phyloP scores from a whole-genome alignment of 2,113 vertebrate genomes.

The Passer montanus region DNA sequence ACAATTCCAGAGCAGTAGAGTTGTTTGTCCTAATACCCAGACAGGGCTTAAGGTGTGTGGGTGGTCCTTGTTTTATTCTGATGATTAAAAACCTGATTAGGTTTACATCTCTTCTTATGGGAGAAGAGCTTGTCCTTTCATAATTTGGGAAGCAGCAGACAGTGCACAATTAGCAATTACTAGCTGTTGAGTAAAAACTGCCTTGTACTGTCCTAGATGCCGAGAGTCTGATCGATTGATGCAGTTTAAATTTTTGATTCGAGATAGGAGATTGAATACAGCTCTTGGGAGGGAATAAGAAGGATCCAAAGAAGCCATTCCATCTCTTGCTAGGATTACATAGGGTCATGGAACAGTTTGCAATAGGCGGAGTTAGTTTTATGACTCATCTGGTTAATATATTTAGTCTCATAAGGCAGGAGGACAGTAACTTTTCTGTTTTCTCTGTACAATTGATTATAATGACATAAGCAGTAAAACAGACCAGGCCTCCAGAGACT shows the following conservation, averaged over 20 bases:
- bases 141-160: background rate
- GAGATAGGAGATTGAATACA: background rate
- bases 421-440: constrained; percentile 52
- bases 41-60: background rate
- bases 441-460: constrained; percentile 39
- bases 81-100: background rate
- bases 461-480: constrained; percentile 56
- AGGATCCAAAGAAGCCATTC: background rate
- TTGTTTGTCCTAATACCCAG: background rate
- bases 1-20: background rate
- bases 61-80: background rate
- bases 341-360: constrained; percentile 27
- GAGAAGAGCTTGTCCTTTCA: background rate
- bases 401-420: constrained; percentile 48
- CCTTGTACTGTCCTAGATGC: background rate
- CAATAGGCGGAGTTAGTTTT: constrained; percentile 15
- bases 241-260: background rate
- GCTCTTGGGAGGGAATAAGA: background rate
- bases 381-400: constrained; percentile 61
- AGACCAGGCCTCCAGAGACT: constrained; percentile 9
- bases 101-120: background rate
- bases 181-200: background rate
- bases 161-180: background rate
- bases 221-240: background rate
- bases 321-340: background rate